Percentiles rank a stretch among this genome's conserved stretches.
Conservation (phyloP, 2,113 vertebrate species). For the Zeus faber region DNA sequence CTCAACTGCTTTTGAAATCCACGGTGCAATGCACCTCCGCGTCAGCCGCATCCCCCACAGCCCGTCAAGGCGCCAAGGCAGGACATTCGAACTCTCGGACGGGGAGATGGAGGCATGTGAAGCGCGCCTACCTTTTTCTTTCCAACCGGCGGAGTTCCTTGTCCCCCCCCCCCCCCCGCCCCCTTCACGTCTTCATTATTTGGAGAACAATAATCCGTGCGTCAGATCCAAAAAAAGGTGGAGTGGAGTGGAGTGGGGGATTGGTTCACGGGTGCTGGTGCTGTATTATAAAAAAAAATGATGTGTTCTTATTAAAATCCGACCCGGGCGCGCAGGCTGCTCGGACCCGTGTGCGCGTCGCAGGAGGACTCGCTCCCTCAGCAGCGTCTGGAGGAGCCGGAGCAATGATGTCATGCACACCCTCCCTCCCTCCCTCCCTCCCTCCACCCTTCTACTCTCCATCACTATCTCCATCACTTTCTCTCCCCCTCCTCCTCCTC, state of each 20-base stretch:
- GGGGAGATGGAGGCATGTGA: background rate
- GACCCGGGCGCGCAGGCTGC: slow-evolving; percentile 61
- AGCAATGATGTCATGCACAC: no score
- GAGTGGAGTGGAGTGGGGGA: no score
- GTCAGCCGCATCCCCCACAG: no score
- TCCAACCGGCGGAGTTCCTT: slow-evolving; percentile 52
- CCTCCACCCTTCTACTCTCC: no score
- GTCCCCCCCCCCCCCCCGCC: no score
- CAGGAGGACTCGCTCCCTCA: slow-evolving; percentile 69
- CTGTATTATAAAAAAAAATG: background rate
- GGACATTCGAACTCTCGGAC: background rate
- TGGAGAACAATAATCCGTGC: slow-evolving; percentile 65
- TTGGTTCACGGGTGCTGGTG: slow-evolving; percentile 14
- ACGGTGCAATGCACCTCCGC: background rate
- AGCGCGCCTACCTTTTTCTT: slow-evolving; percentile 55
- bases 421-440: no score
- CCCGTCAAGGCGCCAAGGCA: no score
- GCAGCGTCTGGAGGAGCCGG: no score
- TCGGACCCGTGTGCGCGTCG: slow-evolving; percentile 61
- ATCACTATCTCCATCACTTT: no score
- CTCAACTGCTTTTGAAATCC: slow-evolving; percentile 6
- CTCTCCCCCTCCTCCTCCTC: no score
- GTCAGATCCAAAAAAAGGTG: slow-evolving; percentile 63
- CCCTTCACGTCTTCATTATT: slow-evolving; percentile 72
- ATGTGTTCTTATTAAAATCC: slow-evolving; percentile 46